Evolutionary conservation across 2,797 vertebrate species (phyloP), one percentile per base, ranked within the genome.

Genomic region (Poeciliopsis presidionis): DNA sequence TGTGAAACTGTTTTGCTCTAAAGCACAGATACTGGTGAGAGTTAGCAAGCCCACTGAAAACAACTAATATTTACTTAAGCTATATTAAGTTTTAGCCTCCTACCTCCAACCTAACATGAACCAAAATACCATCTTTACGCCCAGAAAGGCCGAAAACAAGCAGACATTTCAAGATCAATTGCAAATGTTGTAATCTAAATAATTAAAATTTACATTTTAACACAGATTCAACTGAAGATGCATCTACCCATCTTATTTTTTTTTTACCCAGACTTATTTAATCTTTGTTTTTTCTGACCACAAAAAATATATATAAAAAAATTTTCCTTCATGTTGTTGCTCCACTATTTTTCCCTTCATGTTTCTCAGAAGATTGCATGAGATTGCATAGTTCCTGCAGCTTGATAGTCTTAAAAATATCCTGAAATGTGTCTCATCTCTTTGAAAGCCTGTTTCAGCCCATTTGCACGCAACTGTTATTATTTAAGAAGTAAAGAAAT

Each of bases 381-480:
- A 46, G 13, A 28, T 25, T 41, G 43, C 41, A 28, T 14, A 70
- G 41, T 46, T 28, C 41, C 25, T 46, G 67, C 41, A 67, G 36
- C 63, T 67, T 25, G 36, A 43, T 46, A 28, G 6, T 70, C 41
- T 70, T 70, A 45, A 28, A 28, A 45, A 67, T 67, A 41, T 67
- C 36, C 63, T 25, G 18, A 67, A 20, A 72, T 11, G 16, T 72
- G 46, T 51, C 51, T 30, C 14, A 22, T 72, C 20, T 33, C 14
- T 25, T 39, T 55, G 22, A 41, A 55, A 41, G 7, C 20, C 43
- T 41, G 33, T 63, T 78, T 61, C 7, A 22, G 47, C 2, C n/a
- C 12, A 46, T 74, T 79, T 74, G 7, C 33, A 46, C 39, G 28
- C 28, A 83, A 74, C 28, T 46, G 73, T 70, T 71, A 12, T n/a